Evolutionary conservation across 2,113 vertebrate species (phyloP), one percentile per base, ranked within the genome.

Genomic region (Nothobranchius furzeri): DNA sequence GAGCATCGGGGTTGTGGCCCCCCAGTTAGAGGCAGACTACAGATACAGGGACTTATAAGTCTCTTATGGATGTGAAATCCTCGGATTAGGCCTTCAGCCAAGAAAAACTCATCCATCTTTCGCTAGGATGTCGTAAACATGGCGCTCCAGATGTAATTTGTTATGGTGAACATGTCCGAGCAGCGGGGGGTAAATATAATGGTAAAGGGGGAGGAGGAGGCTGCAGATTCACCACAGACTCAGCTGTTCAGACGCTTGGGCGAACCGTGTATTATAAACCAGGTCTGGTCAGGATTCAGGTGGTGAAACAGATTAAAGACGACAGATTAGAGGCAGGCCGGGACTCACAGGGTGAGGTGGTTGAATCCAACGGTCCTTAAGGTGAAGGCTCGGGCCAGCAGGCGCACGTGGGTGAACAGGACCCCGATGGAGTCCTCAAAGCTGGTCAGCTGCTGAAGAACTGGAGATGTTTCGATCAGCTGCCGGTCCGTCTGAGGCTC

Each of bases 331-430:
- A 10, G 42, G 11, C 11, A 43, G 62, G 37, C 9, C 9, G 1
- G 54, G 7, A 95, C 96, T 96, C 85, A 99, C 98, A 99, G 93
- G 24, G 98, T 99, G 87, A 99, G 94, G 80, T 99, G 97, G 92
- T 99, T 99, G 92, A 97, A 99, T 87, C 98, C 98, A 17, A 99
- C 98, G 6, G 98, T 99, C 84, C 98, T 95, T 86, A 99, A 80
- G 3, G 98, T 99, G 92, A 98, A 99, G 0, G 98, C 96, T 55
- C 98, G 88, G 50, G 98, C 98, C 58, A 99, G 85, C 30, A 99
- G 95, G 5, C 98, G 94, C 65, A 98, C 95, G 0, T 99, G 98
- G 24, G 96, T 98, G 85, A 99, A 99, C 81, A 96, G 70, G 0
- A 98, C 96, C 15, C 98, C 98, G 37, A 98, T 98, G 10, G 95